These are phyloP conservation scores for Scomber scombrus DNA, from an alignment of 2,113 vertebrate species.

Conservation along the genomic window DNA sequence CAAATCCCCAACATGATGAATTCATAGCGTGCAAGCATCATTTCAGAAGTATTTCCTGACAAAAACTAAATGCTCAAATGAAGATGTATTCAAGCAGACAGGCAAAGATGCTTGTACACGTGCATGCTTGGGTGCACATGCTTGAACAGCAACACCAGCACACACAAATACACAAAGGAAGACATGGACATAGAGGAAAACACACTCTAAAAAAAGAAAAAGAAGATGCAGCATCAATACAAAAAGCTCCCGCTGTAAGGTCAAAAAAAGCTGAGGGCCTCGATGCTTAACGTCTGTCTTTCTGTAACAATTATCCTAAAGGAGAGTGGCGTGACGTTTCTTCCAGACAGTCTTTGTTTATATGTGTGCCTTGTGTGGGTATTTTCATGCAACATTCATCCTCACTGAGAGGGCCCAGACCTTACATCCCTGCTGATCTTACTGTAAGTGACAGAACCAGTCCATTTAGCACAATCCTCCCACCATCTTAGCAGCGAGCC, in stretches of 20 bases:
- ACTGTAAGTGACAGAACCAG: slow-evolving; percentile 64
- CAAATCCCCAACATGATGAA: not conserved
- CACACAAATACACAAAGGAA: slow-evolving; percentile 16
- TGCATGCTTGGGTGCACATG: slow-evolving; percentile 43
- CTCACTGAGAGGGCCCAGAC: slow-evolving; percentile 32
- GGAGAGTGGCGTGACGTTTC: not conserved
- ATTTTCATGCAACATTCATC: slow-evolving; percentile 57
- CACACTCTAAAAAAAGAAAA: not conserved
- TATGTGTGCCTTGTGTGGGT: not conserved
- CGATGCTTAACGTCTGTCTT: slow-evolving; percentile 25
- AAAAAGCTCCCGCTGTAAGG: slow-evolving; percentile 36
- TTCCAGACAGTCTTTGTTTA: slow-evolving; percentile 3
- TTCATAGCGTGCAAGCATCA: not conserved
- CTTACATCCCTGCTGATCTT: slow-evolving; percentile 55
- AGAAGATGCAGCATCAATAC: slow-evolving; percentile 1
- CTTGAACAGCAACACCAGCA: slow-evolving; percentile 20
- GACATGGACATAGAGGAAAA: slow-evolving; percentile 15
- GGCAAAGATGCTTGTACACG: slow-evolving; percentile 24
- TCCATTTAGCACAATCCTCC: slow-evolving; percentile 42
- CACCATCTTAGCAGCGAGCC: slow-evolving; percentile 12
- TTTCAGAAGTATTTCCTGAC: slow-evolving; percentile 14
- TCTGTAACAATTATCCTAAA: slow-evolving; percentile 21
- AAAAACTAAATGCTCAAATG: slow-evolving; percentile 19
- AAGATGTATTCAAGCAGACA: slow-evolving; percentile 34
- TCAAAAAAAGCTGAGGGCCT: slow-evolving; percentile 34